Conservation (phyloP, 2,113 vertebrate genomes). For the Puma concolor region DNA sequence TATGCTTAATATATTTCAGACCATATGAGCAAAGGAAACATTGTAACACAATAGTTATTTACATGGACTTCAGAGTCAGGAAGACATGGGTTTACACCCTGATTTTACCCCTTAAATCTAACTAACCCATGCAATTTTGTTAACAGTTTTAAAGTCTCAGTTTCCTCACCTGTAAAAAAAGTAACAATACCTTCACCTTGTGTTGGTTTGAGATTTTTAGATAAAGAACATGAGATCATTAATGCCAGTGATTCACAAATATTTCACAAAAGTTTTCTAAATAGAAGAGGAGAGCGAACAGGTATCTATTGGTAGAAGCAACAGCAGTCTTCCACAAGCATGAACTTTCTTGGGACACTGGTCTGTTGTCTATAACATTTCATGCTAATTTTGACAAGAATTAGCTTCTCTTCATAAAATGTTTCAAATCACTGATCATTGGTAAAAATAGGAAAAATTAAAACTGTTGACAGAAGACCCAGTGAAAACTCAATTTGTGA, state of each 20-base stretch:
- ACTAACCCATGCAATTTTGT: not conserved
- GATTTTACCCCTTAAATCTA: not conserved
- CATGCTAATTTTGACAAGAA: not conserved
- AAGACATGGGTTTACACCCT: not conserved
- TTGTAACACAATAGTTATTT: not conserved
- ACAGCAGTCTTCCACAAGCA: not conserved
- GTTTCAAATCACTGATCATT: not conserved
- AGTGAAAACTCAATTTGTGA: not conserved
- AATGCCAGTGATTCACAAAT: not conserved
- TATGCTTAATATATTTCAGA: not conserved
- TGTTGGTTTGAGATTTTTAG: not conserved
- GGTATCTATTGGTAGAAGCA: not conserved
- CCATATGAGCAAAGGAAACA: not conserved
- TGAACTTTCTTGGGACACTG: not conserved
- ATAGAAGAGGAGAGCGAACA: not conserved
- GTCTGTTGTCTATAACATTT: not conserved
- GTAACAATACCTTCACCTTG: not conserved
- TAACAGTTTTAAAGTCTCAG: not conserved
- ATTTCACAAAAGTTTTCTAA: not conserved
- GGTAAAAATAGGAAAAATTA: not conserved
- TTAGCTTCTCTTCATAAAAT: not conserved
- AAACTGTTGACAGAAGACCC: not conserved
- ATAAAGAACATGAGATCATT: not conserved
- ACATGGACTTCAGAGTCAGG: not conserved
- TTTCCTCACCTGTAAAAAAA: not conserved